These are phyloP conservation scores for Acromyrmex echinatior DNA, from an alignment of 1,140 invertebrate genomes.

Conservation along the genomic window DNA sequence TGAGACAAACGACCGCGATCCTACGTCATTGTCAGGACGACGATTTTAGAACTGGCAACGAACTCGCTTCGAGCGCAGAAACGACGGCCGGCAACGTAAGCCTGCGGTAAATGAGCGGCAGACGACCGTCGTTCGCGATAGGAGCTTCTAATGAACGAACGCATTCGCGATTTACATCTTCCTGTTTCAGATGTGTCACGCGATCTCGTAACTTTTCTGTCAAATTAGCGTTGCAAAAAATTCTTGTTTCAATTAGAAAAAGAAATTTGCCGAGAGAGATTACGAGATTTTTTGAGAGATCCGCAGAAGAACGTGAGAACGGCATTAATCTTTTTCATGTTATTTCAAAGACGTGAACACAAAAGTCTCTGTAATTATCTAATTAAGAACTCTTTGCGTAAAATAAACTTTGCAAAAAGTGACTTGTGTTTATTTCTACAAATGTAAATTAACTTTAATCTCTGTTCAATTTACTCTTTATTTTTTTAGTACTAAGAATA, in stretches of 20 bases:
- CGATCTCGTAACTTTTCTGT: constrained; percentile 10
- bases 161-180: constrained; percentile 20
- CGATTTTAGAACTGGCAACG: constrained; percentile 82
- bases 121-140: constrained; percentile 37
- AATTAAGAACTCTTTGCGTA: background rate
- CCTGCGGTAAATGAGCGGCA: constrained; percentile 50
- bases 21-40: constrained; percentile 83
- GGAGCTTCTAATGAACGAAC: constrained; percentile 67
- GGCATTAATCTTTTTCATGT: background rate
- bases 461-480: no score
- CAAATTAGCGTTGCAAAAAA: background rate
- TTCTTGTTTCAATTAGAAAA: background rate
- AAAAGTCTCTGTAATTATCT: background rate
- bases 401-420: background rate
- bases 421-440: background rate
- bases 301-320: background rate
- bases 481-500: no score
- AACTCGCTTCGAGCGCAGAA: constrained; percentile 64
- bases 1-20: constrained; percentile 71
- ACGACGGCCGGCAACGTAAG: constrained; percentile 59
- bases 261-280: background rate
- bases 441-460: no score
- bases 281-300: background rate
- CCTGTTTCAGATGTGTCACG: background rate
- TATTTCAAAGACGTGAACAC: background rate